These are phyloP conservation scores for Uropetala carovei DNA, from an alignment of 2,888 invertebrate genomes.

Conservation along the genomic window DNA sequence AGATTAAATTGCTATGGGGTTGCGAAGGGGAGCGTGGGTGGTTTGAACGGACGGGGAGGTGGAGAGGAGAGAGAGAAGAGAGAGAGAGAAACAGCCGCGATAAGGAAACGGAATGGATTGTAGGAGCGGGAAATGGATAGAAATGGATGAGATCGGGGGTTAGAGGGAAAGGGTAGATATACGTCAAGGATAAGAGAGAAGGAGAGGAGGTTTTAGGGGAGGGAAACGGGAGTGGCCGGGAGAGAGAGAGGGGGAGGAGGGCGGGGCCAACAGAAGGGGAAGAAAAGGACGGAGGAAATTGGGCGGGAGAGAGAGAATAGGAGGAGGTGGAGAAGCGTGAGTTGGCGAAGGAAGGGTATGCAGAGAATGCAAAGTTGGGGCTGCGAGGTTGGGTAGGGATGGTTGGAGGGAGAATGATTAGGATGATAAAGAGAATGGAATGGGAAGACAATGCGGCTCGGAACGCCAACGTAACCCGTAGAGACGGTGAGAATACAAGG, in stretches of 20 bases:
- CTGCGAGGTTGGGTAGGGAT: neutral
- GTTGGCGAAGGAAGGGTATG: no score
- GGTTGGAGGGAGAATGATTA: no score
- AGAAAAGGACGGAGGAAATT: no score
- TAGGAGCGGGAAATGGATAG: neutral
- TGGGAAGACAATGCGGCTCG: neutral
- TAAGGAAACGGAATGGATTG: neutral
- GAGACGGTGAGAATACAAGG: neutral
- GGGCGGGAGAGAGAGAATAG: no score
- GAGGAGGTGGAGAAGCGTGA: no score
- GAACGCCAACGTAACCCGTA: neutral
- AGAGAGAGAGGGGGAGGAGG: neutral
- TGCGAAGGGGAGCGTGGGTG: neutral
- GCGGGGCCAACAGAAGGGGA: neutral
- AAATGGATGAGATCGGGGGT: neutral
- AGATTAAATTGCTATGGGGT: constrained; percentile 13
- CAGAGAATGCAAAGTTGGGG: no score
- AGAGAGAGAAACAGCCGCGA: no score
- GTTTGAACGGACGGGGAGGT: neutral
- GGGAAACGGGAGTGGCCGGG: neutral
- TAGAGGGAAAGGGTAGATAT: no score
- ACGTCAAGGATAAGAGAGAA: neutral
- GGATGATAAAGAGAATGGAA: no score
- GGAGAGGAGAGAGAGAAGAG: neutral
- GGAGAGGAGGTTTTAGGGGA: neutral